Percentiles rank a stretch among this genome's conserved stretches.
Evolutionary conservation across 2,888 invertebrate genomes (phyloP).

Genomic region (Erebia palarica): DNA sequence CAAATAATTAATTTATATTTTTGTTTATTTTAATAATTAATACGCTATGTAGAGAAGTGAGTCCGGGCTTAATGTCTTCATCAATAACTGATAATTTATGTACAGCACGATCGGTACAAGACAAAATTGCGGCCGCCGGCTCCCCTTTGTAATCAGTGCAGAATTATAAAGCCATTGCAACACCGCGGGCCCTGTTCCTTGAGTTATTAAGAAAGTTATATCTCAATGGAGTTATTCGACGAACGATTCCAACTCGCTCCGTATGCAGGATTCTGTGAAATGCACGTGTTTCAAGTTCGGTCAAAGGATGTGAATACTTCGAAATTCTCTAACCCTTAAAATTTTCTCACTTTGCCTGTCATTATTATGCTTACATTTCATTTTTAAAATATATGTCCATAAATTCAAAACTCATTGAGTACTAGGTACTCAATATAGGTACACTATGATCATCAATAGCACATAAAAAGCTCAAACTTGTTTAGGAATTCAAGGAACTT

Average conservation of each 20-base stretch:
- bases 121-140: conserved; percentile 84
- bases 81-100: conserved; percentile 83
- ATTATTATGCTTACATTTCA: not conserved
- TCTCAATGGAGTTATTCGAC: conserved; percentile 57
- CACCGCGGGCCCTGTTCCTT: conserved; percentile 69
- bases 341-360: conserved; percentile 7
- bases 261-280: conserved; percentile 35
- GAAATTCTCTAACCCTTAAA: conserved; percentile 17
- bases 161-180: conserved; percentile 79
- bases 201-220: conserved; percentile 65
- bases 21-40: conserved; percentile 21
- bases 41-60: conserved; percentile 42
- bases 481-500: not conserved
- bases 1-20: conserved; percentile 7
- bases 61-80: conserved; percentile 80
- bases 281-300: conserved; percentile 20
- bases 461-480: not conserved
- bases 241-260: conserved; percentile 47
- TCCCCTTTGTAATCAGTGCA: conserved; percentile 82
- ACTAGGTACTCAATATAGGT: too few species aligned
- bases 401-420: not conserved
- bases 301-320: conserved; percentile 7
- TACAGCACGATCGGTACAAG: conserved; percentile 79
- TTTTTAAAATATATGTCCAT: not conserved
- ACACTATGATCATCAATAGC: not conserved